A percentile compares a stretch with the other conserved stretches of the same genome.
Evolutionary conservation across 1,140 invertebrate genomes (phyloP).

Genomic region (Pygmarrhopalites habei): DNA sequence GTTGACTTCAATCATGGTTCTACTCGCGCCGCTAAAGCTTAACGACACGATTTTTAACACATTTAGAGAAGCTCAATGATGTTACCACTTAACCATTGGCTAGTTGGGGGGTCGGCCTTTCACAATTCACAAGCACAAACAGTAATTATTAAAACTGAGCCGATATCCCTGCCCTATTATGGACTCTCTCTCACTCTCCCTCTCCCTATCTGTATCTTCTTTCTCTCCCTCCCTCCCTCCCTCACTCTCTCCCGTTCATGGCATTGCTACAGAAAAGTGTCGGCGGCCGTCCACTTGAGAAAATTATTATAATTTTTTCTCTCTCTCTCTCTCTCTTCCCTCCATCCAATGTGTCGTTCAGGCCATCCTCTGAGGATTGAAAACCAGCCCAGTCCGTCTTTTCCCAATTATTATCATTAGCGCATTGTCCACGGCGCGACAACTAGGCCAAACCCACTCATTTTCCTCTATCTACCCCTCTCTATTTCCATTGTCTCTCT

Average conservation of each 20-base stretch:
- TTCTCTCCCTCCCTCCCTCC: no score
- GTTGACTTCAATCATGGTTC: conserved; percentile 26
- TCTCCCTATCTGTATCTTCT: no score
- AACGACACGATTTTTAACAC: conserved; percentile 37
- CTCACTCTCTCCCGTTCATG: no score
- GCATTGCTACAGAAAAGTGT: no score
- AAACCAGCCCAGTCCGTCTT: background rate
- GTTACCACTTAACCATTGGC: conserved; percentile 32
- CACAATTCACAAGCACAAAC: conserved; percentile 16
- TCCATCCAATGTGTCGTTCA: conserved; percentile 13
- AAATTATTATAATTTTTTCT: no score
- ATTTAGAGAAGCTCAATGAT: conserved; percentile 29
- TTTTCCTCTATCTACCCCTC: conserved; percentile 1
- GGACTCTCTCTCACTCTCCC: background rate
- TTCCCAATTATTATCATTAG: conserved; percentile 4
- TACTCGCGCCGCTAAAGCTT: conserved; percentile 23
- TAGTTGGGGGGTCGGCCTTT: conserved; percentile 30
- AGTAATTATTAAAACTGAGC: conserved; percentile 19
- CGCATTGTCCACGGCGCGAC: background rate
- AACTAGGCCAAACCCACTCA: background rate
- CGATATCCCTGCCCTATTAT: conserved; percentile 11
- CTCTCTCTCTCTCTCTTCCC: conserved; percentile 8
- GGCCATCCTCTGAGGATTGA: background rate
- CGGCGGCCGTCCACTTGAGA: no score
- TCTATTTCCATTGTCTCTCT: conserved; percentile 7